These are phyloP conservation scores for Drosophila mayaguana DNA, from an alignment of 2,888 invertebrate genomes.

Conservation along the genomic window DNA sequence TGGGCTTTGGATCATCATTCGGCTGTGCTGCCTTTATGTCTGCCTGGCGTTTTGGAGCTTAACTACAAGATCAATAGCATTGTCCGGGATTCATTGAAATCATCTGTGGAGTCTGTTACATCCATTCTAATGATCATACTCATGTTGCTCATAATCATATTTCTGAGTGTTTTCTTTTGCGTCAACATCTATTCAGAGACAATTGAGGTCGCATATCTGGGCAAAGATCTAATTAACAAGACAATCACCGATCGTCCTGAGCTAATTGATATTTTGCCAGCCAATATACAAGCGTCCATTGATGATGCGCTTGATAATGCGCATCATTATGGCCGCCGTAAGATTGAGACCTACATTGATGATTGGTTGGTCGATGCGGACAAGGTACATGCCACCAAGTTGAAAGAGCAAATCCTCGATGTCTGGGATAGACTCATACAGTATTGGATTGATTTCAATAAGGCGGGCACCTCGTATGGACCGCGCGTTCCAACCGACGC, in stretches of 20 bases:
- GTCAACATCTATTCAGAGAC: conserved; percentile 96
- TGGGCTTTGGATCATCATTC: conserved; percentile 86
- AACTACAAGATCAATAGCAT: conserved; percentile 88
- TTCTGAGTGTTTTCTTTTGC: conserved; percentile 90
- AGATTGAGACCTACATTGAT: conserved; percentile 94
- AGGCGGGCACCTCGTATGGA: conserved; percentile 86
- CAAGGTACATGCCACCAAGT: conserved; percentile 91
- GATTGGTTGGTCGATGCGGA: conserved; percentile 92
- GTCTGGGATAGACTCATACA: conserved; percentile 97
- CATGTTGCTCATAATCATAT: conserved; percentile 91
- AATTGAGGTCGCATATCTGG: conserved; percentile 94
- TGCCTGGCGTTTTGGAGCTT: conserved; percentile 91
- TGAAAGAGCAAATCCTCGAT: conserved; percentile 95
- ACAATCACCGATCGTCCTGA: conserved; percentile 96
- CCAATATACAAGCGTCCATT: conserved; percentile 87
- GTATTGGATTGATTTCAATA: conserved; percentile 93
- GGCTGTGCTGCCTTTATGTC: conserved; percentile 91
- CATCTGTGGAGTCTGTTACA: conserved; percentile 94
- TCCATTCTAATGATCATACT: conserved; percentile 94
- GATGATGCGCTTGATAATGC: conserved; percentile 97
- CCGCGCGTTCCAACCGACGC: conserved; percentile 91
- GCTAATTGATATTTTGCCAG: conserved; percentile 92
- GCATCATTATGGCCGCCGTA: conserved; percentile 95
- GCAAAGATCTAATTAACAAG: conserved; percentile 94
- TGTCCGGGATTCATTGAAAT: conserved; percentile 88